These are phyloP conservation scores for Drosophila kuntzei DNA, from an alignment of 2,888 invertebrate species.

Conservation along the genomic window DNA sequence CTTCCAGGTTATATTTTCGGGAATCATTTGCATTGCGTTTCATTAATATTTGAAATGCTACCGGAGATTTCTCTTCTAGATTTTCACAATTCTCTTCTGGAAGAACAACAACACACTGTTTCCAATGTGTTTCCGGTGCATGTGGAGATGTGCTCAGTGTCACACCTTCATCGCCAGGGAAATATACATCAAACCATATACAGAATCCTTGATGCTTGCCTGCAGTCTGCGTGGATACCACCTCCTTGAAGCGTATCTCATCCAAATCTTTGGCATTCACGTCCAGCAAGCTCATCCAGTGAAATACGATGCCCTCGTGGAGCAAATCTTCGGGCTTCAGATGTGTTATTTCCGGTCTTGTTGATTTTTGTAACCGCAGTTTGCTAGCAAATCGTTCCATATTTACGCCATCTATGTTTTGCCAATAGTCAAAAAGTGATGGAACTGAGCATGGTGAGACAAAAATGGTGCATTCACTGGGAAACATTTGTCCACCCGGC, in stretches of 20 bases:
- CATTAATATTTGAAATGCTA: conserved; percentile 90
- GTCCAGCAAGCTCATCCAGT: conserved; percentile 90
- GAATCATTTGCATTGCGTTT: conserved; percentile 79
- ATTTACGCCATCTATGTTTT: conserved; percentile 91
- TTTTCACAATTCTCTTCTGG: conserved; percentile 88
- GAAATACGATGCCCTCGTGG: conserved; percentile 88
- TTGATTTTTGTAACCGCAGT: conserved; percentile 88
- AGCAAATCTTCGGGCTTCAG: conserved; percentile 88
- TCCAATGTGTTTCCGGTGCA: conserved; percentile 94
- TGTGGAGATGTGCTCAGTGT: conserved; percentile 93
- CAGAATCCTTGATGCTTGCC: conserved; percentile 91
- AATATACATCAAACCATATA: conserved; percentile 92
- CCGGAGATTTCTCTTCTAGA: conserved; percentile 87
- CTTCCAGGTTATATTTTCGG: conserved; percentile 88
- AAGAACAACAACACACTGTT: conserved; percentile 94
- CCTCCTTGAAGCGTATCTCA: conserved; percentile 87
- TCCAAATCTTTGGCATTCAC: conserved; percentile 88
- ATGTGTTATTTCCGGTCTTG: conserved; percentile 88
- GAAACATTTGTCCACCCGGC: conserved; percentile 91
- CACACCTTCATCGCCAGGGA: conserved; percentile 89
- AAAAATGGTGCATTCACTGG: conserved; percentile 88
- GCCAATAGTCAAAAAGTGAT: conserved; percentile 90
- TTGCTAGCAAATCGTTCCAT: conserved; percentile 89
- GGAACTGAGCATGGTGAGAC: conserved; percentile 87
- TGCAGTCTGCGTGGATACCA: conserved; percentile 86